A percentile compares a stretch with the other conserved stretches of the same genome.
Conservation (phyloP, 1,140 invertebrate genomes). For the Hyphantria cunea region DNA sequence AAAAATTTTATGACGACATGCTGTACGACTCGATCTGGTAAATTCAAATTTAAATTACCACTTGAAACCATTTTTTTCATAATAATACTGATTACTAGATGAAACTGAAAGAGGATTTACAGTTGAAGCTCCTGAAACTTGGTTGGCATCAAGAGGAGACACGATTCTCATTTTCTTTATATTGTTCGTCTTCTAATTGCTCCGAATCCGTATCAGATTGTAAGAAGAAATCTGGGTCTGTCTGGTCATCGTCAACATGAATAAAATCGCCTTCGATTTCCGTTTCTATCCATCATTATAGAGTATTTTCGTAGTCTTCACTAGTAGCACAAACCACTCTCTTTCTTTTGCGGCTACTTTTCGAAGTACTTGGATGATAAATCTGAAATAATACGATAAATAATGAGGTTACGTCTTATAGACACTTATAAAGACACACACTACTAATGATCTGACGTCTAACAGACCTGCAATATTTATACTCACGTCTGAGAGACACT, state of each 20-base stretch:
- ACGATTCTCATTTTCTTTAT: conserved; percentile 21
- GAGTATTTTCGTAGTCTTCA: conserved; percentile 30
- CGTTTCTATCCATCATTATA: conserved; percentile 32
- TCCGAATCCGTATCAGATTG: conserved; percentile 27
- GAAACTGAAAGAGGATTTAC: conserved; percentile 25
- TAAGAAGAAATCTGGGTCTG: conserved; percentile 33
- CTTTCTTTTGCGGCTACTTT: conserved; percentile 26
- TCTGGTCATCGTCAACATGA: conserved; percentile 38
- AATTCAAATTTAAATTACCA: conserved; percentile 25
- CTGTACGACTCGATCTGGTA: conserved; percentile 28
- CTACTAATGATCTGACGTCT: conserved; percentile 34
- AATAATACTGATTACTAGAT: conserved; percentile 23
- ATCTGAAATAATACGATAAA: conserved; percentile 33
- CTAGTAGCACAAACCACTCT: conserved; percentile 29
- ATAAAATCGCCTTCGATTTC: conserved; percentile 35
- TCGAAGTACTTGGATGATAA: conserved; percentile 27
- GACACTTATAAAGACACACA: conserved; percentile 33
- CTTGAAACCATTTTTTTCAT: conserved; percentile 29
- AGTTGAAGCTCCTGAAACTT: conserved; percentile 24
- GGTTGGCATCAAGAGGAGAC: conserved; percentile 28
- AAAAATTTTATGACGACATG: conserved; percentile 24
- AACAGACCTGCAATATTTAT: conserved; percentile 27
- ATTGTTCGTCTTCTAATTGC: conserved; percentile 28
- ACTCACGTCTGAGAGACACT: conserved; percentile 31
- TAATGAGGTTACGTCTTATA: conserved; percentile 34